Percentiles rank a stretch among this genome's conserved stretches.
Evolutionary conservation across 1,140 invertebrate genomes (phyloP).

Genomic region (Leptinotarsa defecta): DNA sequence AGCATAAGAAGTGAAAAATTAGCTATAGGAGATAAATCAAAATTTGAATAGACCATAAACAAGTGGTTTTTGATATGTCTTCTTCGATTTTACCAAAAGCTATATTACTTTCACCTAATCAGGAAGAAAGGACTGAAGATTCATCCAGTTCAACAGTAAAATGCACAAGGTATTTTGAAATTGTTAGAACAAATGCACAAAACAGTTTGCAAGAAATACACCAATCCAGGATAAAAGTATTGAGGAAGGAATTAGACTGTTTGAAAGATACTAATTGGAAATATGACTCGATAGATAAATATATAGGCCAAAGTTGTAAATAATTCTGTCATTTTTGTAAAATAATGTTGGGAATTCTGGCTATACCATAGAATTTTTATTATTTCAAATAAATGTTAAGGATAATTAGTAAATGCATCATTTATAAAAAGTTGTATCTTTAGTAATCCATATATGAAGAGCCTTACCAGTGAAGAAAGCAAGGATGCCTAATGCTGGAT

Average conservation of each 20-base stretch:
- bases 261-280: conserved; percentile 58
- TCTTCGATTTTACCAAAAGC: conserved; percentile 45
- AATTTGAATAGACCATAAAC: not conserved
- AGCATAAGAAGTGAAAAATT: no score
- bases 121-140: conserved; percentile 36
- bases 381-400: no score
- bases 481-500: no score
- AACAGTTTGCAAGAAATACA: conserved; percentile 54
- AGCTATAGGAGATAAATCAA: not conserved
- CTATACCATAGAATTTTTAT: no score
- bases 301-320: conserved; percentile 53
- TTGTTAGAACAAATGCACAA: conserved; percentile 40
- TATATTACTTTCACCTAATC: conserved; percentile 45
- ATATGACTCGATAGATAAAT: conserved; percentile 58
- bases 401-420: no score
- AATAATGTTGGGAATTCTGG: no score
- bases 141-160: conserved; percentile 30
- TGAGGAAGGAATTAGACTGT: conserved; percentile 58
- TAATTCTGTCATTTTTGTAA: not conserved
- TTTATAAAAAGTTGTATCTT: no score
- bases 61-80: conserved; percentile 33
- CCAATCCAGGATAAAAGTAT: conserved; percentile 54
- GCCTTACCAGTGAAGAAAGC: no score
- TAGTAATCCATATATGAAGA: no score
- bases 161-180: conserved; percentile 43